These are phyloP conservation scores for Leptatherina wallacei DNA, from an alignment of 2,797 vertebrate species.

Conservation along the genomic window DNA sequence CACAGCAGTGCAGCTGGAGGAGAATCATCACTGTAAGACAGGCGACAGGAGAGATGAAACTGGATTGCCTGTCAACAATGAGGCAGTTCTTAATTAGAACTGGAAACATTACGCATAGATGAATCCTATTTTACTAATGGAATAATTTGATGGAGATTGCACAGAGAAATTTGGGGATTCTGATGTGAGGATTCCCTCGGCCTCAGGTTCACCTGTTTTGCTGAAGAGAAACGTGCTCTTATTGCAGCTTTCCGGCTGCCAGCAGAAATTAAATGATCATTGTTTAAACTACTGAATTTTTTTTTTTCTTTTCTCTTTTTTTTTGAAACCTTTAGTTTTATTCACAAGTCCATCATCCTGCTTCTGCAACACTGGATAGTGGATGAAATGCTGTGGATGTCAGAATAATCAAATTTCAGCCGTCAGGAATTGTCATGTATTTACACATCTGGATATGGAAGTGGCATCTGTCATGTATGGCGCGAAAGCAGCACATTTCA, in stretches of 20 bases:
- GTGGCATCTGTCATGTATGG: slow-evolving; percentile 3
- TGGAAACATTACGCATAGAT: slow-evolving; percentile 43
- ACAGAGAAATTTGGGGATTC: slow-evolving; percentile 36
- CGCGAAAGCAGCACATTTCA: slow-evolving; percentile 7
- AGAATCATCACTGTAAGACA: neutral
- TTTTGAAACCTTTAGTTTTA: slow-evolving; percentile 17
- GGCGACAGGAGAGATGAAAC: slow-evolving; percentile 32
- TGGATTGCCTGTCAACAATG: slow-evolving; percentile 15
- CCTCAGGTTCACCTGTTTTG: slow-evolving; percentile 58
- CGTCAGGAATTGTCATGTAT: neutral
- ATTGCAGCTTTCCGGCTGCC: slow-evolving; percentile 36
- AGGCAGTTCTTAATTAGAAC: slow-evolving; percentile 47
- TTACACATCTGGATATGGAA: neutral
- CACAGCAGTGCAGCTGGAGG: slow-evolving; percentile 27
- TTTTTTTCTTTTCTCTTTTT: neutral
- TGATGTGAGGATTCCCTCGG: slow-evolving; percentile 61
- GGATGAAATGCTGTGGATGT: slow-evolving; percentile 11
- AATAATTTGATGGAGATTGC: slow-evolving; percentile 44
- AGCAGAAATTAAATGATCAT: slow-evolving; percentile 34
- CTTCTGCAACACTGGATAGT: slow-evolving; percentile 4
- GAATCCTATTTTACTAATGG: slow-evolving; percentile 44
- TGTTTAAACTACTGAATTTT: slow-evolving; percentile 13
- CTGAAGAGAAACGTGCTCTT: slow-evolving; percentile 40
- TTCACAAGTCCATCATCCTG: slow-evolving; percentile 4
- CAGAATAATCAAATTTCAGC: neutral